Conservation (phyloP, 64 coral and sea anemone species). For the Pachyseris speciosa region DNA sequence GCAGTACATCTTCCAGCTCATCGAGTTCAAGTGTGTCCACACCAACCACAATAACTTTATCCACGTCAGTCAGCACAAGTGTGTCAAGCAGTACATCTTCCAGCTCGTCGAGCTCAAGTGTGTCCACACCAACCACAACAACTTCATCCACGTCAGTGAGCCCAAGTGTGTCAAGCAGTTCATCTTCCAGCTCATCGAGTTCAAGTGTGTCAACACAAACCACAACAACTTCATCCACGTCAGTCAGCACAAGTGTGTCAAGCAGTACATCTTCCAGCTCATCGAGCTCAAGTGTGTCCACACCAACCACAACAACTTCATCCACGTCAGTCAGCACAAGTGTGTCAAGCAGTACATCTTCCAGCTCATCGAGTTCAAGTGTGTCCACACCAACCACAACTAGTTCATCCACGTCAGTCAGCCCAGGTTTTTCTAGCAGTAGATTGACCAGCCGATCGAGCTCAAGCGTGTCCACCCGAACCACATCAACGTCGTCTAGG, state of each 20-base stretch:
- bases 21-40: slow-evolving; percentile 12
- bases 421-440: not conserved
- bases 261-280: not conserved
- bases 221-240: not conserved
- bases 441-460: slow-evolving; percentile 1
- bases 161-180: not conserved
- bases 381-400: not conserved
- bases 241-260: not conserved
- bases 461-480: slow-evolving; percentile 21
- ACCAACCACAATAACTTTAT: slow-evolving; percentile 14
- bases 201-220: slow-evolving; percentile 17
- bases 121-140: not conserved
- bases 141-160: not conserved
- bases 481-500: no score
- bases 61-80: not conserved
- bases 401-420: not conserved
- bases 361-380: slow-evolving; percentile 15
- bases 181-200: not conserved
- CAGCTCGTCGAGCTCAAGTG: not conserved
- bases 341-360: slow-evolving; percentile 8
- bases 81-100: not conserved
- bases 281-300: not conserved
- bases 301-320: not conserved
- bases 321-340: slow-evolving; percentile 14
- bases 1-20: not conserved